Base-by-base conservation (phyloP, 2,797 vertebrate genomes). In the Amniataba percoides region DNA sequence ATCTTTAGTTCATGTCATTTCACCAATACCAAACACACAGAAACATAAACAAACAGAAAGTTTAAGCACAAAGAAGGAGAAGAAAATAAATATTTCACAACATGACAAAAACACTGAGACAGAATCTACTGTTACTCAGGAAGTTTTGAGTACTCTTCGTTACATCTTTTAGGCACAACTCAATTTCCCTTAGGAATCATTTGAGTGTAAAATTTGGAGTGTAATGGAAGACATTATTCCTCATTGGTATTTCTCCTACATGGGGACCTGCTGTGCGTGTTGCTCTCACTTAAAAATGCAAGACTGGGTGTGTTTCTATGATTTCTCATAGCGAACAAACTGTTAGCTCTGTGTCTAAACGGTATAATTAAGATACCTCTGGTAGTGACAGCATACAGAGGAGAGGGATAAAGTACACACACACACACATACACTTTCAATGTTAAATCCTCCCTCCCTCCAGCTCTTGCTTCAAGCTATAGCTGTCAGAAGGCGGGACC, bases 361-460 rank as follows among this genome's bases (percentile, higher is more conserved):
- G 7, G 74, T 90, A 89, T 94, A 94, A 96, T 95, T 93, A 94
- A 95, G 93, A 95, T 89, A 91, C 88, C 87, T 81, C 72, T 85
- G 71, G 87, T 91, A 85, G 84, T 95, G 93, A 94, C 94, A 94
- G 93, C 70, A 77, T 86, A 87, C 93, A 94, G 76, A 85, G 81
- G 80, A 84, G 80, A 84, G 90, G 83, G 73, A 87, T 89, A 83
- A 49, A 59, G 62, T 40, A 12, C 42, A 36, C 34, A 36, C 34
- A n/a, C 21, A 13, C 82, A 73, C 65, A 71, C 63, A 88, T 21
- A 64, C 43, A 81, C 12, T 48, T 79, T 55, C 74, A 77, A 88
- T 83, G 81, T 91, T 90, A 94, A 94, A 93, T 92, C 86, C 92
- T 87, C 85, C 76, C 27, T 88, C 18, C 34, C 31, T 48, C 31